These are phyloP conservation scores for Agonopterix subpropinquella DNA, from an alignment of 2,888 invertebrate genomes.

Conservation along the genomic window DNA sequence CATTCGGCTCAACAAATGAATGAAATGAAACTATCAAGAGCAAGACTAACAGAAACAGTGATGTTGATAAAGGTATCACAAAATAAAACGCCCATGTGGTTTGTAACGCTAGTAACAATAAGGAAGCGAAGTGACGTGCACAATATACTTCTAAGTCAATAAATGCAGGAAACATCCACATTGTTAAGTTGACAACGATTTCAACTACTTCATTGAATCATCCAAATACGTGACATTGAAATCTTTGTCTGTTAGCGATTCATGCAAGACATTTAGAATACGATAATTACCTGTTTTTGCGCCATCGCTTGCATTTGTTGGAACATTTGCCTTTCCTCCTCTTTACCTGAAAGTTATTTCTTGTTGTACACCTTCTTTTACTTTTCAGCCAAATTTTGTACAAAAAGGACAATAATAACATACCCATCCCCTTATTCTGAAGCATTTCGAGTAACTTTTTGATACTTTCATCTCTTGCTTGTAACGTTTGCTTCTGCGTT, in stretches of 20 bases:
- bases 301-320: conserved; percentile 98
- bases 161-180: conserved; percentile 34
- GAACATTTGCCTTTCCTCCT: conserved; percentile 96
- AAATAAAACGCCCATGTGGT: conserved; percentile 74
- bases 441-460: conserved; percentile 99
- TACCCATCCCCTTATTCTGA: conserved; percentile 97
- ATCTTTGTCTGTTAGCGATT: conserved; percentile 23
- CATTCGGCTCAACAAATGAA: conserved; percentile 67
- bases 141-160: conserved; percentile 38
- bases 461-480: conserved; percentile 97
- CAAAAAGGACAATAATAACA: conserved; percentile 45
- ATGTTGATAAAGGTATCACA: conserved; percentile 74
- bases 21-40: conserved; percentile 73
- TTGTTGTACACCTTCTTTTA: conserved; percentile 49
- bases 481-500: conserved; percentile 97
- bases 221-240: conserved; percentile 14
- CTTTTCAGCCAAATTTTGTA: background rate
- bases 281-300: conserved; percentile 90
- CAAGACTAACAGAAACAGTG: conserved; percentile 72
- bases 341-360: conserved; percentile 84
- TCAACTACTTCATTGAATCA: conserved; percentile 18
- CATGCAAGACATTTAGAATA: conserved; percentile 34
- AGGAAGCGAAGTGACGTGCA: conserved; percentile 66
- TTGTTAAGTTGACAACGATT: conserved; percentile 34
- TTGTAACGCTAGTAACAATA: conserved; percentile 46